A percentile compares a stretch with the other conserved stretches of the same genome.
These are phyloP conservation scores for Micropoecilia bifurca DNA, from an alignment of 2,797 vertebrate genomes.

Conservation along the genomic window DNA sequence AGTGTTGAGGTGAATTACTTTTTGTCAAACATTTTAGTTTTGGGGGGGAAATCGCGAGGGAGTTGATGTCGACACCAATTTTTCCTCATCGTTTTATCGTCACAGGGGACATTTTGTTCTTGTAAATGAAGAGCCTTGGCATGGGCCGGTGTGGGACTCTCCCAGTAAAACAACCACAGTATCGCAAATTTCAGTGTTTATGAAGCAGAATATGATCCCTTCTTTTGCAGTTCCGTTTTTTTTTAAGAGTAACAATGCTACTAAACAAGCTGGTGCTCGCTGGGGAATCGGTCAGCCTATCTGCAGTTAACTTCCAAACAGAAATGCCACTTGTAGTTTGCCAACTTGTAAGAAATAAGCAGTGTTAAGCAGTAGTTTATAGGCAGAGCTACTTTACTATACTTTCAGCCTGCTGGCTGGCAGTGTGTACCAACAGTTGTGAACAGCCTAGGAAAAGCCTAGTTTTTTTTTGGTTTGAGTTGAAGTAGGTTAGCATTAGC, in stretches of 20 bases:
- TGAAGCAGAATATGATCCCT: neutral
- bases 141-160: neutral
- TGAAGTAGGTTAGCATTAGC: neutral
- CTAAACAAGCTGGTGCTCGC: neutral
- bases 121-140: conserved; percentile 42
- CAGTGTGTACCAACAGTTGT: neutral
- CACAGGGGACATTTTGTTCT: conserved; percentile 63
- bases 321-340: neutral
- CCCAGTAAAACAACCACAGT: neutral
- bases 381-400: neutral
- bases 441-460: neutral
- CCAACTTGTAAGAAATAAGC: neutral
- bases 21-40: conserved; percentile 8
- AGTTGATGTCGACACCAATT: conserved; percentile 52
- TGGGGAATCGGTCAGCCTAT: neutral
- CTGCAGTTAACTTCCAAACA: neutral
- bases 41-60: conserved; percentile 5
- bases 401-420: neutral
- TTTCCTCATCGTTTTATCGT: conserved; percentile 52
- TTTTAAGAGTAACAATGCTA: neutral
- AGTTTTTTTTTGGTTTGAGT: neutral
- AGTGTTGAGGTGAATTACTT: conserved; percentile 63
- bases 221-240: neutral
- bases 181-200: neutral
- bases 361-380: conserved; percentile 1